phyloP scores from a whole-genome alignment of 2,797 vertebrate species.

The Serranus cabrilla region DNA sequence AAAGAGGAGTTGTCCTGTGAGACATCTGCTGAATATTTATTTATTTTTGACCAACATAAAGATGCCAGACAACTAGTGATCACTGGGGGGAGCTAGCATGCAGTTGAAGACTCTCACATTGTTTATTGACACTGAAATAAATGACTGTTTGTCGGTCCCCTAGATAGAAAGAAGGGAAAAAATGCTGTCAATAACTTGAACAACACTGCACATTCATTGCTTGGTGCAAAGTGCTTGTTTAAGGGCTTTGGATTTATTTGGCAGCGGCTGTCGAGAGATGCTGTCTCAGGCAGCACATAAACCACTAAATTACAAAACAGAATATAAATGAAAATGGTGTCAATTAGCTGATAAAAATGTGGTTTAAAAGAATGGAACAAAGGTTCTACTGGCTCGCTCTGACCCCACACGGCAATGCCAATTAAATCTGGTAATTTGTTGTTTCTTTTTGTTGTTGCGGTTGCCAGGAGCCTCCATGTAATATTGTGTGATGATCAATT shows the following conservation, averaged over 20 bases:
- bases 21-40: constrained; percentile 19
- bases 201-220: constrained; percentile 13
- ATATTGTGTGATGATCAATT: constrained; percentile 51
- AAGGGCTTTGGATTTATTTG: constrained; percentile 42
- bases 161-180: constrained; percentile 4
- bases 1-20: neutral
- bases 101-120: constrained; percentile 55
- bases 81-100: constrained; percentile 81
- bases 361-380: constrained; percentile 17
- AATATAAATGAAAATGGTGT: constrained; percentile 41
- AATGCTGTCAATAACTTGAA: constrained; percentile 10
- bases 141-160: constrained; percentile 27
- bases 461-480: constrained; percentile 19
- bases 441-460: constrained; percentile 16
- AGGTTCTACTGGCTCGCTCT: constrained; percentile 1
- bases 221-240: constrained; percentile 29
- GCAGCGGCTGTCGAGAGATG: constrained; percentile 27
- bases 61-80: constrained; percentile 65
- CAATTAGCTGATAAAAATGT: constrained; percentile 38
- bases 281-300: constrained; percentile 24
- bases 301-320: constrained; percentile 2
- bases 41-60: constrained; percentile 17
- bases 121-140: constrained; percentile 49
- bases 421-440: constrained; percentile 46
- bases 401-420: constrained; percentile 30